Base-by-base conservation (phyloP, 2,797 vertebrate genomes). In the Gymnothorax javanicus region DNA sequence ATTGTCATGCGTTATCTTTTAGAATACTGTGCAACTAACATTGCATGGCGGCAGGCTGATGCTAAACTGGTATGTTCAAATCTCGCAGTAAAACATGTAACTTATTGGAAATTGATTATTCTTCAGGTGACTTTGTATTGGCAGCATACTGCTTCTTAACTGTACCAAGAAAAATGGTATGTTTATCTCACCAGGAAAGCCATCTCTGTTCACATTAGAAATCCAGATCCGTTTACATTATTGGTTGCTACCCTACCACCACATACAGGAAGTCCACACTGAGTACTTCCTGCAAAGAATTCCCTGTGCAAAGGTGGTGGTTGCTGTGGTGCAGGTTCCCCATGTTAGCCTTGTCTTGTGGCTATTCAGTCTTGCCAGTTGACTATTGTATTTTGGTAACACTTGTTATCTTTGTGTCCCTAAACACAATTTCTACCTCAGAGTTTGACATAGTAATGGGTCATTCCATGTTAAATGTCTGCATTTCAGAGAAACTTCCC, bases 231-330 rank as follows among this genome's bases (percentile, higher is more conserved):
- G 50, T 77, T 77, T 12, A 77, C 73, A 27, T 77, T 27, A 77
- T 50, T 77, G 73, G 73, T 77, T 77, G 73, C 73, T 60, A 84
- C 82, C 58, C 82, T 43, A 60, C 57, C 56, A 84, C 82, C n/a
- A 58, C 57, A 84, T 59, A 84, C 82, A 84, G 82, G 82, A 84
- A 59, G 81, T 59, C 13, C 27, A 43, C 82, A 43, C 13, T 58
- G 54, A 59, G 58, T 59, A 60, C 56, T 62, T 84, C 82, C 82
- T 25, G 82, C 20, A 33, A 20, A 33, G 60, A 43, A 56, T 58
- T 84, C 82, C 58, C 25, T 33, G 58, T 62, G 20, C 56, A 17
- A 13, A 56, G 58, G 25, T 23, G 57, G 5, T 83, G 82, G 82
- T 59, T 84, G 82, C 43, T 27, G 57, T 59, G 56, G 58, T 84